Evolutionary conservation across 1,140 invertebrate genomes (phyloP), one percentile per base, ranked within the genome.

Genomic region (Theocolax elegans): DNA sequence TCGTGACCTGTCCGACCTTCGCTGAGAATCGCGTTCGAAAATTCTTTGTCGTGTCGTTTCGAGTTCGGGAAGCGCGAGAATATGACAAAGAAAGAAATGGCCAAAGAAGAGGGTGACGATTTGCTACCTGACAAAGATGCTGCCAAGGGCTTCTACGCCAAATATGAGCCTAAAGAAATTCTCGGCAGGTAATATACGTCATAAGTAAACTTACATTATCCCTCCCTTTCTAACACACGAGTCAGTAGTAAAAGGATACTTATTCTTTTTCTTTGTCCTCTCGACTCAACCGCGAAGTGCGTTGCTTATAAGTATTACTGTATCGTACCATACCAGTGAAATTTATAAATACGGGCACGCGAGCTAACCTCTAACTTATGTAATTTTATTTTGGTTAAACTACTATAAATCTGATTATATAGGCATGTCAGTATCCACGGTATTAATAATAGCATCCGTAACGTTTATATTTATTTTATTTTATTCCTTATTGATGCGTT

Each of bases 131-230:
- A 95, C 83, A 94, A 94, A 87, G 93, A 95, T 87, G 94, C 93
- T 69, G 94, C 94, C 7, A 95, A 95, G 84, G 94, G 93, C 79
- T 99, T 99, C 85, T 99, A 99, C 84, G 95, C 96, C 15, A 97
- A 96, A 88, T 99, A 99, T 86, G 97, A 99, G 83, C 96, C 97
- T 3, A 99, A 98, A 84, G 97, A 99, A 87, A 94, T 99, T 75
- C 89, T 99, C 58, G 97, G 97, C 86, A 96, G 94, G 95, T 97
- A 87, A 59, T 58, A 67, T 25, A 53, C 19, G 17, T 27, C 6
- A 46, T 15, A 15, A 46, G n/a, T 8, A 46, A n/a, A n/a, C n/a
- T n/a, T n/a, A n/a, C n/a, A n/a, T n/a, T n/a, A n/a, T n/a, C n/a
- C n/a, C n/a, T n/a, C n/a, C n/a, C n/a, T n/a, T n/a, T n/a, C n/a